A percentile compares a stretch with the other conserved stretches of the same genome.
These are phyloP conservation scores for Parapristionchus giblindavisi DNA, from an alignment of 2,888 invertebrate genomes.

Conservation along the genomic window DNA sequence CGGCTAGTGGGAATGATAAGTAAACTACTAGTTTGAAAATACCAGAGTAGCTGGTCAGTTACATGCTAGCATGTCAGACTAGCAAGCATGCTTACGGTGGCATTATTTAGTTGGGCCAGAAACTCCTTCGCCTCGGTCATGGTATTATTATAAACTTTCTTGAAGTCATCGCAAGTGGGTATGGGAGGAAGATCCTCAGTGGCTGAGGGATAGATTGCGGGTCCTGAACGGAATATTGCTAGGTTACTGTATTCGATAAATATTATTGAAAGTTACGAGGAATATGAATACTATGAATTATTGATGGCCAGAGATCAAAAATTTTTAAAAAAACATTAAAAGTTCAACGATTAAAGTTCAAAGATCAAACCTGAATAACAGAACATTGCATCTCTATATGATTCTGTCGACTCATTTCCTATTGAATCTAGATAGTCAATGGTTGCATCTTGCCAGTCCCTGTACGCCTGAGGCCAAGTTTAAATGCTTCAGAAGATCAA, in stretches of 20 bases:
- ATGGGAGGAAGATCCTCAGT: background rate
- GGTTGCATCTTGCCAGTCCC: constrained; percentile 10
- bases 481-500: too few relatives aligned
- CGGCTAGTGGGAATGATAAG: too few relatives aligned
- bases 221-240: constrained; percentile 26
- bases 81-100: background rate
- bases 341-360: too few relatives aligned
- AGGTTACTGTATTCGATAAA: background rate
- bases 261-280: too few relatives aligned
- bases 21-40: too few relatives aligned
- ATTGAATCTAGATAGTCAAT: constrained; percentile 10
- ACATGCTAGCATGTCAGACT: too few relatives aligned
- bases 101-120: constrained; percentile 29
- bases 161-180: constrained; percentile 25
- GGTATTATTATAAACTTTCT: constrained; percentile 27
- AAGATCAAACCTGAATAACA: constrained; percentile 23
- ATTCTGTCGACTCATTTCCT: background rate
- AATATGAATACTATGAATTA: too few relatives aligned
- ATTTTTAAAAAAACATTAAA: too few relatives aligned
- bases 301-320: too few relatives aligned
- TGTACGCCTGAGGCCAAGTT: constrained; percentile 20
- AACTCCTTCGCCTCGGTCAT: constrained; percentile 26
- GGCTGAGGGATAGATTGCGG: constrained; percentile 18
- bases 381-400: constrained; percentile 9
- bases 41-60: too few relatives aligned